Evolutionary conservation across 1,140 invertebrate species (phyloP).

Genomic region (Vanessa tameamea): DNA sequence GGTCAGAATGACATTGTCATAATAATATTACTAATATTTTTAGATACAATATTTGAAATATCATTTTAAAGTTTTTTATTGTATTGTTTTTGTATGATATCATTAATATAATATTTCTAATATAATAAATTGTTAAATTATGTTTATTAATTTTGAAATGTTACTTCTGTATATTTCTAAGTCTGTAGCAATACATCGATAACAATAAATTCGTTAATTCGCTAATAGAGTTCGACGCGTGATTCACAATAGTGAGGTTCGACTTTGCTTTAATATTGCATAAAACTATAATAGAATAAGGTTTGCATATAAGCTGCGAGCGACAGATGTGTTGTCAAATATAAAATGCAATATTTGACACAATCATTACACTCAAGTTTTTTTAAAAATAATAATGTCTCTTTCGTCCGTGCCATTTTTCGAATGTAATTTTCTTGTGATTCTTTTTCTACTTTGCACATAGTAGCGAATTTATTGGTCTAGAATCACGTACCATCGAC

Average conservation of each 20-base stretch:
- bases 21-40: no score
- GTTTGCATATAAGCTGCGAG: slow-evolving; percentile 1
- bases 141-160: neutral
- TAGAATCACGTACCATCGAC: no score
- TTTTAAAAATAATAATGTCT: no score
- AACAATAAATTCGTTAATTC: slow-evolving; percentile 37
- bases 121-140: neutral
- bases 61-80: no score
- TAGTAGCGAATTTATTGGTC: no score
- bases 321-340: slow-evolving; percentile 18
- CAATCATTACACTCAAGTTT: neutral
- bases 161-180: slow-evolving; percentile 12
- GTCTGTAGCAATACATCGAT: slow-evolving; percentile 26
- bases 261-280: slow-evolving; percentile 33
- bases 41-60: no score
- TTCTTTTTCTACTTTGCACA: no score
- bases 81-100: no score
- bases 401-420: no score
- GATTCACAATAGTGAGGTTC: slow-evolving; percentile 16
- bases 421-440: no score
- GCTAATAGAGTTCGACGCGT: slow-evolving; percentile 32
- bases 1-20: no score
- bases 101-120: neutral
- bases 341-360: neutral
- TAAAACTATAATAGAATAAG: slow-evolving; percentile 17